Base-by-base conservation (phyloP, 2,888 invertebrate species). In the Luperina testacea region DNA sequence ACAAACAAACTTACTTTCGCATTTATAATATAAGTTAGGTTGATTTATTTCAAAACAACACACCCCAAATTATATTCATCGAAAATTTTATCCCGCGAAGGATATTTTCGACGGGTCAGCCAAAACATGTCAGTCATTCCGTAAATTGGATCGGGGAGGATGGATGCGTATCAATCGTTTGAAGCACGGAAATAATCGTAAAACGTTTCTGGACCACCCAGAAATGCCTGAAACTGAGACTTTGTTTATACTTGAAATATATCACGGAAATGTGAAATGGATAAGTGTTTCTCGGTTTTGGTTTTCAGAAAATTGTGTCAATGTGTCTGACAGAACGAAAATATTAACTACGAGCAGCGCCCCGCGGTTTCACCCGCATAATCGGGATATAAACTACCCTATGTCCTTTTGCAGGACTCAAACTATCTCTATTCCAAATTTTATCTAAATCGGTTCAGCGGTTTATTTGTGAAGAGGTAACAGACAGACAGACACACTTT, bases 121-220 rank as follows among this genome's bases (percentile, higher is more conserved):
- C 59, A 64, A 81, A 83, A 85, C 70, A 76, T 75, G 83, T 67
- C 76, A 65, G 72, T 73, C 72, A 77, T 79, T 65, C 45, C 61
- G 42, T 83, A 72, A 87, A 85, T 85, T 83, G 80, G 84, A 80
- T 72, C 69, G 70, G 48, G 73, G 64, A 82, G 70, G 84, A 65
- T 75, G 51, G 84, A 65, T 75, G 51, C 63, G 65, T 72, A 75
- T 83, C 79, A 82, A 73, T 82, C 74, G 76, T 15, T 45, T 59
- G 57, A 69, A 86, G 72, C 57, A 65, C 74, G 76, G 74, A 84
- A 86, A 74, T 68, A 75, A 57, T 77, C 76, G 67, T 83, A 75
- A 86, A 84, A 64, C 67, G 75, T 83, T 79, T 77, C 32, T 86
- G 70, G 84, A 72, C 76, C 86, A 75, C 86, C 78, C 86, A 76